Conservation (phyloP, 2,888 invertebrate genomes). For the Troilus luridus region DNA sequence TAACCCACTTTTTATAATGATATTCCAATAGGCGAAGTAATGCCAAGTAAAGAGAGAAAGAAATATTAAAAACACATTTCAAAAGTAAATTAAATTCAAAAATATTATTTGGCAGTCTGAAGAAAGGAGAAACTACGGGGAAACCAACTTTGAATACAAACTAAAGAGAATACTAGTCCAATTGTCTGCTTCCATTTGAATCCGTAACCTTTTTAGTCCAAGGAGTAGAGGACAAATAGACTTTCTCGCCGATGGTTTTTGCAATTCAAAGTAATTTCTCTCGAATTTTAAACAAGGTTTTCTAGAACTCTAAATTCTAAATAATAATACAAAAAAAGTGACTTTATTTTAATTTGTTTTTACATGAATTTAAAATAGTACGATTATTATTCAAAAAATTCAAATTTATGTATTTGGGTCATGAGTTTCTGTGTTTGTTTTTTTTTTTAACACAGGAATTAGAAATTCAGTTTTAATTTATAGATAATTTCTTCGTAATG, state of each 20-base stretch:
- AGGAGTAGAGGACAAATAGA: neutral
- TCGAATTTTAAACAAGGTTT: neutral
- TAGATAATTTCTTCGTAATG: neutral
- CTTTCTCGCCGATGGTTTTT: neutral
- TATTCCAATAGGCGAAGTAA: no score
- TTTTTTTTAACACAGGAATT: neutral
- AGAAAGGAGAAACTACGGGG: neutral
- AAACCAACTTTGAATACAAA: neutral
- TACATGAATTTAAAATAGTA: neutral
- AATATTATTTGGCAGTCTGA: no score
- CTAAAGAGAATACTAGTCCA: neutral
- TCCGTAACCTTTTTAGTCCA: neutral
- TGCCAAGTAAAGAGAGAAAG: no score
- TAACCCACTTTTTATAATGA: no score
- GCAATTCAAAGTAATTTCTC: constrained; percentile 12
- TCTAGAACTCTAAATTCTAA: neutral
- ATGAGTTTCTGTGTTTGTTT: neutral
- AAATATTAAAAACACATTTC: no score
- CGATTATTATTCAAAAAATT: neutral
- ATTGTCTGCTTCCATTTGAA: neutral
- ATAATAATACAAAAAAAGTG: neutral
- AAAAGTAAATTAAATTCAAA: no score
- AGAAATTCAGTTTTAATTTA: neutral
- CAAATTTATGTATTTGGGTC: neutral
- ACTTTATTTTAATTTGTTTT: neutral